phyloP scores from a whole-genome alignment of 2,113 vertebrate species.

The Epinephelus cyanopodus region DNA sequence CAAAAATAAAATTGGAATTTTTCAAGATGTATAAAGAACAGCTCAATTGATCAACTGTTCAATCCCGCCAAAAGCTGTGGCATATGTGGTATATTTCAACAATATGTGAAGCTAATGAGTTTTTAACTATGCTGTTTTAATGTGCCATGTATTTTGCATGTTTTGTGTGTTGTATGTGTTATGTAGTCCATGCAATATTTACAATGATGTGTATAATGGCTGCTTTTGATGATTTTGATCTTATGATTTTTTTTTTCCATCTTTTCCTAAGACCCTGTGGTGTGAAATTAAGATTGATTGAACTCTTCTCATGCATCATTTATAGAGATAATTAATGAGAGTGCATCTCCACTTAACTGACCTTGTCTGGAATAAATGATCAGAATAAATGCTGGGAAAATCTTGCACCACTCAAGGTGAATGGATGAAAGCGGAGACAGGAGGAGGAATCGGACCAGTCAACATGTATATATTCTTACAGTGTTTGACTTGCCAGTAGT shows the following conservation, averaged over 20 bases:
- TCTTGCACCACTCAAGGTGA: slow-evolving; percentile 42
- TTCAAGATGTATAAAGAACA: not conserved
- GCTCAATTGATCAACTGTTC: not conserved
- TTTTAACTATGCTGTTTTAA: not conserved
- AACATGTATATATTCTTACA: not conserved
- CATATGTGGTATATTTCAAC: not conserved
- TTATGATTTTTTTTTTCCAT: not conserved
- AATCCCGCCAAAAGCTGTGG: not conserved
- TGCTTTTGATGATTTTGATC: not conserved
- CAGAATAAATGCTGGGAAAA: slow-evolving; percentile 46
- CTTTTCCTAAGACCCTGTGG: not conserved
- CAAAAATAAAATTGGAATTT: not conserved
- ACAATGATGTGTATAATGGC: not conserved
- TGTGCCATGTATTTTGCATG: not conserved
- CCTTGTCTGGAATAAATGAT: slow-evolving; percentile 57
- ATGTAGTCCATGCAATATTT: not conserved
- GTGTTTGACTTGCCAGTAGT: not conserved
- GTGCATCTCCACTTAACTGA: slow-evolving; percentile 48
- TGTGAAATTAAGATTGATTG: slow-evolving; percentile 63
- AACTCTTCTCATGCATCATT: slow-evolving; percentile 64
- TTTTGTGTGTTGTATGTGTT: not conserved
- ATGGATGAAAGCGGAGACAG: slow-evolving; percentile 6
- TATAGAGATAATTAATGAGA: slow-evolving; percentile 63
- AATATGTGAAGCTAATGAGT: not conserved
- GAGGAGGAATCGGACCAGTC: not conserved